A percentile compares a stretch with the other conserved stretches of the same genome.
These are phyloP conservation scores for Saxidomus purpurata DNA, from an alignment of 1,140 invertebrate species.

Conservation along the genomic window DNA sequence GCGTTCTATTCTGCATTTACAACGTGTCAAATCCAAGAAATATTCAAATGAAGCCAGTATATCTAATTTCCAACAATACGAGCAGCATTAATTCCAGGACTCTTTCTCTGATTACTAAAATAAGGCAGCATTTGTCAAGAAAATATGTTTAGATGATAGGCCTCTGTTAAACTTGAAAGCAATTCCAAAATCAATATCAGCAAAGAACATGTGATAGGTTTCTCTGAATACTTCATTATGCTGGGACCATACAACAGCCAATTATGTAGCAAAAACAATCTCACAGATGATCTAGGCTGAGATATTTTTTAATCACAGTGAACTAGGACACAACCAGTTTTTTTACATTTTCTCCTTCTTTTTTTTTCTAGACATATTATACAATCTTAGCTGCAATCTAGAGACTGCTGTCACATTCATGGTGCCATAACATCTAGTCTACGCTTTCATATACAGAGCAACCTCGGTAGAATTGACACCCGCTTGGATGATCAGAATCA, in stretches of 20 bases:
- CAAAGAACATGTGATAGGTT: slow-evolving; percentile 15
- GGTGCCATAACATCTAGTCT: too few species aligned
- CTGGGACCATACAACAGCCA: neutral
- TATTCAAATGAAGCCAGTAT: neutral
- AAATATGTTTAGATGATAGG: slow-evolving; percentile 28
- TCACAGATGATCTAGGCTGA: neutral
- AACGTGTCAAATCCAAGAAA: neutral
- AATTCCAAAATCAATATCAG: slow-evolving; percentile 25
- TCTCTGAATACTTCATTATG: slow-evolving; percentile 10
- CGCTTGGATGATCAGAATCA: too few species aligned
- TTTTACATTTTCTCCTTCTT: neutral
- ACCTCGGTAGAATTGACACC: too few species aligned
- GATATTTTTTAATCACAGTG: neutral
- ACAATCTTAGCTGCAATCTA: too few species aligned
- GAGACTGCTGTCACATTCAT: too few species aligned
- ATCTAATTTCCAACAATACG: slow-evolving; percentile 13
- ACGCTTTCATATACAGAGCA: too few species aligned
- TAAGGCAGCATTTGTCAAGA: slow-evolving; percentile 24
- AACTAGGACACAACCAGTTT: neutral
- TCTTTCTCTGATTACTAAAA: neutral
- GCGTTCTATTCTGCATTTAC: neutral
- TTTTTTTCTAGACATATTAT: too few species aligned
- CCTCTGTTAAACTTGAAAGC: slow-evolving; percentile 12
- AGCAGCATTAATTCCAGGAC: neutral
- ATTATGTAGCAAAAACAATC: slow-evolving; percentile 17